These are phyloP conservation scores for Hyles lineata DNA, from an alignment of 2,888 invertebrate species.

Conservation along the genomic window DNA sequence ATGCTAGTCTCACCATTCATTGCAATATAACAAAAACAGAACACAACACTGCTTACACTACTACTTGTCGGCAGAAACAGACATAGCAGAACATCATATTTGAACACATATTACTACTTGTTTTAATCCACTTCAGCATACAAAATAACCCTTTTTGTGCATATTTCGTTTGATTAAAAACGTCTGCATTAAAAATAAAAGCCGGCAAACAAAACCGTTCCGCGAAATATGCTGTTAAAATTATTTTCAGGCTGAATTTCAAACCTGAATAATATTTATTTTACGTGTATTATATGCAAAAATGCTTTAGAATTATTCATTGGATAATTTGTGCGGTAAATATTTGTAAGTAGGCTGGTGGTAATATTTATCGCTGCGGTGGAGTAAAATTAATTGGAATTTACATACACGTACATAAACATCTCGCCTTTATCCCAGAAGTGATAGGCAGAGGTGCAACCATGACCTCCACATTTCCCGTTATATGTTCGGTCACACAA, in stretches of 20 bases:
- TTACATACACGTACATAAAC: too few species aligned
- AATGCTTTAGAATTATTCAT: not conserved
- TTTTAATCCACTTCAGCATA: not conserved
- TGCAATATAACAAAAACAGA: too few species aligned
- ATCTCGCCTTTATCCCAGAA: too few species aligned
- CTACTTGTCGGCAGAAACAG: too few species aligned
- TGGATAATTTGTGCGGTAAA: not conserved
- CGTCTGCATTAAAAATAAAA: not conserved
- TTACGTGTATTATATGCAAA: not conserved
- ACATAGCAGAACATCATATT: too few species aligned
- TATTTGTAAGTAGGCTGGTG: not conserved
- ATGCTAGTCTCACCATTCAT: too few species aligned
- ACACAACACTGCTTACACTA: too few species aligned
- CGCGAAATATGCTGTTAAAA: not conserved
- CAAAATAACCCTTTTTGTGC: not conserved
- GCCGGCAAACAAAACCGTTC: not conserved
- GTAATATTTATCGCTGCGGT: too few species aligned
- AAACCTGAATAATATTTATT: not conserved
- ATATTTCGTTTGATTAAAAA: constrained; percentile 1
- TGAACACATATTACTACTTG: not conserved
- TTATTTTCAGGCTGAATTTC: not conserved
- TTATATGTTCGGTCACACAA: too few species aligned
- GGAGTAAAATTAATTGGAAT: too few species aligned
- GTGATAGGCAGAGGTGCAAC: too few species aligned
- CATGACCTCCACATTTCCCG: too few species aligned